phyloP scores from a whole-genome alignment of 2,888 invertebrate species.

The Tenthredo distinguenda region DNA sequence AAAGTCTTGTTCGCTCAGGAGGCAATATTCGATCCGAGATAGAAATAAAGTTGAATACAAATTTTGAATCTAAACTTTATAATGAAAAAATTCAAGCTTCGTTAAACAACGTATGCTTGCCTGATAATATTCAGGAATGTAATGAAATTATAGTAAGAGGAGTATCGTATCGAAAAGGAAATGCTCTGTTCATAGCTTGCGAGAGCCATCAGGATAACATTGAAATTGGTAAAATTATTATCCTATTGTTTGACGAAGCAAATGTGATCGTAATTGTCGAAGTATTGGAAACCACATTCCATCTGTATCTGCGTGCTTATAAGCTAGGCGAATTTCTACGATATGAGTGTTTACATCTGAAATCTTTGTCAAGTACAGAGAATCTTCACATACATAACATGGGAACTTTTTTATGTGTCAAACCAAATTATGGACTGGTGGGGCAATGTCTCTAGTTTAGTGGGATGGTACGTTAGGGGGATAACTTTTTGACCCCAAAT shows the following conservation, averaged over 20 bases:
- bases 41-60: conserved; percentile 30
- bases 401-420: conserved; percentile 51
- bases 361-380: conserved; percentile 52
- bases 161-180: not conserved
- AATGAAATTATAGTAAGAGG: not conserved
- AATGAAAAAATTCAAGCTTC: conserved; percentile 49
- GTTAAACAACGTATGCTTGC: conserved; percentile 36
- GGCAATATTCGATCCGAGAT: conserved; percentile 43
- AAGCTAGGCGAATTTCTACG: conserved; percentile 28
- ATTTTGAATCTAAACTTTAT: conserved; percentile 43
- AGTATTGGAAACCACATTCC: conserved; percentile 54
- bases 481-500: too few species aligned
- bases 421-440: conserved; percentile 54
- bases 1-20: conserved; percentile 55
- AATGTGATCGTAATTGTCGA: conserved; percentile 51
- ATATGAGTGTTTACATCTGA: conserved; percentile 51
- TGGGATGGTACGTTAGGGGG: not conserved
- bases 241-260: conserved; percentile 51
- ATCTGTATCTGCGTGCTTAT: conserved; percentile 48
- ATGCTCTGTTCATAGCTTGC: not conserved
- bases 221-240: not conserved
- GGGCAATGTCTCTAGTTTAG: conserved; percentile 20
- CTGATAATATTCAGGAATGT: not conserved
- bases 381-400: conserved; percentile 52
- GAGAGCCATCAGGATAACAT: not conserved